phyloP scores from a whole-genome alignment of 2,113 vertebrate genomes.

The Burhinus oedicnemus region DNA sequence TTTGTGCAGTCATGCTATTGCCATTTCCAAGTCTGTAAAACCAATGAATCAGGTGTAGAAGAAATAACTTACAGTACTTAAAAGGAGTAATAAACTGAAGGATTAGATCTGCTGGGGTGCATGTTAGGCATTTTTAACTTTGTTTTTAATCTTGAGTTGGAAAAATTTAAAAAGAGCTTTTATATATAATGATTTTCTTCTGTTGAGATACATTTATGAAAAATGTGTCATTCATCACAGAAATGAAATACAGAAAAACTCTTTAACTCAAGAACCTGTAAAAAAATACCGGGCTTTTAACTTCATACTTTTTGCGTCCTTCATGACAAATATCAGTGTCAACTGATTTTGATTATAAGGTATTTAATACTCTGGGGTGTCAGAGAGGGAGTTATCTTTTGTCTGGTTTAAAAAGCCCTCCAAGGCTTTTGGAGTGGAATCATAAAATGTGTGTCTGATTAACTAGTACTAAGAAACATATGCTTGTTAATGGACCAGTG shows the following conservation, averaged over 20 bases:
- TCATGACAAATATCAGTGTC: neutral
- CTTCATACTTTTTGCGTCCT: neutral
- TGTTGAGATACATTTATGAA: neutral
- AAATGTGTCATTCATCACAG: neutral
- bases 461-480: neutral
- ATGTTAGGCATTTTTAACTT: neutral
- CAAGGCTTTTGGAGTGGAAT: neutral
- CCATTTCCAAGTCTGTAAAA: neutral
- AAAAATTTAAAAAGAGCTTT: neutral
- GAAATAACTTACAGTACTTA: neutral
- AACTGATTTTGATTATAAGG: neutral
- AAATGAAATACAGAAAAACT: neutral
- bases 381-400: neutral
- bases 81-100: neutral
- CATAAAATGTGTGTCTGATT: neutral
- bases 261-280: neutral
- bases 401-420: neutral
- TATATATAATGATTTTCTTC: neutral
- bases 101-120: neutral
- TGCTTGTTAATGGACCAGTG: neutral
- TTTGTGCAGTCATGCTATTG: neutral
- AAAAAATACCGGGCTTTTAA: neutral
- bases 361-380: neutral
- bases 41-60: neutral
- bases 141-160: neutral